Percentiles rank a stretch among this genome's conserved stretches.
phyloP scores from a whole-genome alignment of 53 echinoderm and acorn worm genomes.

The Apostichopus leukothele region DNA sequence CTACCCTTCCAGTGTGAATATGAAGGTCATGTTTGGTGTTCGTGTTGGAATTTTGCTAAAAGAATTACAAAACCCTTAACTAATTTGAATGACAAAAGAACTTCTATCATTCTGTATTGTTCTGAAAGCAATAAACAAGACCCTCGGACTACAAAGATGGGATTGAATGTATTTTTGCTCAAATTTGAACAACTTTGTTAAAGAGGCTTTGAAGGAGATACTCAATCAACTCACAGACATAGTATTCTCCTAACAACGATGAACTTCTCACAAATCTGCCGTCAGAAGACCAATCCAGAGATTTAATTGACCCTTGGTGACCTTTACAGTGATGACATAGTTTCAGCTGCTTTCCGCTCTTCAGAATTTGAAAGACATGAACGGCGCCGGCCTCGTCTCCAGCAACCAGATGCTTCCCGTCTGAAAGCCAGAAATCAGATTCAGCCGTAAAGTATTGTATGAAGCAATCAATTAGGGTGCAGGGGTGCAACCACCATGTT shows the following conservation, averaged over 20 bases:
- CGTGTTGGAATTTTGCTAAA: too few species aligned
- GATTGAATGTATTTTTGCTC: background rate
- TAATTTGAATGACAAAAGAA: too few species aligned
- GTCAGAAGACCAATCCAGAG: constrained; percentile 88
- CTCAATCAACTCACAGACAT: constrained; percentile 26
- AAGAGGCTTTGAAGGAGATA: background rate
- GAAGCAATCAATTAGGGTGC: too few species aligned
- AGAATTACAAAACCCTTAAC: too few species aligned
- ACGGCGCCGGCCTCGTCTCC: constrained; percentile 42
- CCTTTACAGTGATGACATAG: constrained; percentile 71
- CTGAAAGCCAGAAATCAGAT: background rate
- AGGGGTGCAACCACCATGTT: too few species aligned
- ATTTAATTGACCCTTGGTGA: constrained; percentile 77
- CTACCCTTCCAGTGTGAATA: too few species aligned
- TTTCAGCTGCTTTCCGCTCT: constrained; percentile 74
- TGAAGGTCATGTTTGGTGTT: too few species aligned
- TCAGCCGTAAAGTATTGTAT: too few species aligned
- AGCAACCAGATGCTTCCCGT: constrained; percentile 11
- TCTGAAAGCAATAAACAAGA: background rate
- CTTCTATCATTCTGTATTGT: too few species aligned
- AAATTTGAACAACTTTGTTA: background rate
- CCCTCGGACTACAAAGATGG: background rate
- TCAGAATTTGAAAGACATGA: constrained; percentile 55
- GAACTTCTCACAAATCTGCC: constrained; percentile 3
- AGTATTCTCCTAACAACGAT: constrained; percentile 23